phyloP scores from a whole-genome alignment of 1,140 invertebrate genomes.

The Drosophila elegans region DNA sequence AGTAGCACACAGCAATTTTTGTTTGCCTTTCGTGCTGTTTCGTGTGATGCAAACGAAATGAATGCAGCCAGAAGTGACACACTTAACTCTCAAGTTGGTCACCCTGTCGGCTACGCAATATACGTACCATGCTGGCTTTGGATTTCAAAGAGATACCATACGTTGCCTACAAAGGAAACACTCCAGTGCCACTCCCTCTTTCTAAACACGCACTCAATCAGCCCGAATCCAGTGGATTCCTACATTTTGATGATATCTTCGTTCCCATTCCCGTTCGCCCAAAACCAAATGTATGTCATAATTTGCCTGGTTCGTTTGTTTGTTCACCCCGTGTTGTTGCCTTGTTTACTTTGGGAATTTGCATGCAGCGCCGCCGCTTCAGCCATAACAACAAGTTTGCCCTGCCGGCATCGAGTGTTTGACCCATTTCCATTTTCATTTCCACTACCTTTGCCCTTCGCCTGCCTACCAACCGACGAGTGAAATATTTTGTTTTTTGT shows the following conservation, averaged over 20 bases:
- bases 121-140: constrained; percentile 17
- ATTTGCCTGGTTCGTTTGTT: constrained; percentile 31
- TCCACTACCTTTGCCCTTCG: background rate
- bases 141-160: background rate
- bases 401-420: constrained; percentile 43
- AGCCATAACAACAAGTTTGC: constrained; percentile 52
- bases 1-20: constrained; percentile 55
- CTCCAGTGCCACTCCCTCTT: constrained; percentile 1
- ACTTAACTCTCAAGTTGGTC: constrained; percentile 45
- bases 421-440: constrained; percentile 20
- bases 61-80: constrained; percentile 38
- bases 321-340: constrained; percentile 19
- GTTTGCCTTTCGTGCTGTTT: constrained; percentile 37
- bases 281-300: constrained; percentile 42
- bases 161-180: constrained; percentile 12
- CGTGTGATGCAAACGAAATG: constrained; percentile 16
- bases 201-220: constrained; percentile 17
- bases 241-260: constrained; percentile 36
- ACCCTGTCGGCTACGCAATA: constrained; percentile 66
- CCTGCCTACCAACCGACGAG: constrained; percentile 5
- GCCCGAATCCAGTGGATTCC: constrained; percentile 8
- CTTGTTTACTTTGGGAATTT: constrained; percentile 45
- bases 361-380: constrained; percentile 37
- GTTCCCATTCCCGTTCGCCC: constrained; percentile 7
- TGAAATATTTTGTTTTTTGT: constrained; percentile 30